Conservation (phyloP, 92 coral and sea anemone genomes). For the Ricordea florida region DNA sequence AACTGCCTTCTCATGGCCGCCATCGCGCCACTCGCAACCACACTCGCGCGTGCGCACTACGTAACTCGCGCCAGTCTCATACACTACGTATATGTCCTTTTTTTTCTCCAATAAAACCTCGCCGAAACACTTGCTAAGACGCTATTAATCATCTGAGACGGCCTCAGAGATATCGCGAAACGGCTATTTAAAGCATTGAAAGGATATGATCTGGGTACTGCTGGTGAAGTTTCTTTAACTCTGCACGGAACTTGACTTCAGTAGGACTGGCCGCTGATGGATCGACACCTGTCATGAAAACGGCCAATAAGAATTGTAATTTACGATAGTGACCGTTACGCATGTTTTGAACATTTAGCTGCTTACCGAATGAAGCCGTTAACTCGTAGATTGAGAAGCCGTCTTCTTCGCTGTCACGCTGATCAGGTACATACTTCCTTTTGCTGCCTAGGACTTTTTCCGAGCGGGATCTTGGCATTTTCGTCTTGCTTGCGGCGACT, state of each 20-base stretch:
- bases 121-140: no score
- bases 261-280: constrained; percentile 76
- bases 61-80: no score
- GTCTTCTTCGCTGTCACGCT: constrained; percentile 69
- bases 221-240: constrained; percentile 85
- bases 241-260: constrained; percentile 90
- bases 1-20: no score
- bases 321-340: no score
- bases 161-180: no score
- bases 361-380: constrained; percentile 44
- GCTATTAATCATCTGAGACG: no score
- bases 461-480: constrained; percentile 82
- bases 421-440: constrained; percentile 21
- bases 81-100: no score
- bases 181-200: constrained; percentile 32
- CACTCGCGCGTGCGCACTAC: no score
- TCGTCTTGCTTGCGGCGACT: constrained; percentile 48
- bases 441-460: constrained; percentile 64
- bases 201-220: constrained; percentile 99
- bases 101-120: no score
- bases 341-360: no score
- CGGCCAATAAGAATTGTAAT: no score
- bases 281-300: constrained; percentile 10
- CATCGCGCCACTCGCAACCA: no score
- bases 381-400: constrained; percentile 85